phyloP scores from a whole-genome alignment of 2,113 vertebrate species.

The Labrus mixtus region DNA sequence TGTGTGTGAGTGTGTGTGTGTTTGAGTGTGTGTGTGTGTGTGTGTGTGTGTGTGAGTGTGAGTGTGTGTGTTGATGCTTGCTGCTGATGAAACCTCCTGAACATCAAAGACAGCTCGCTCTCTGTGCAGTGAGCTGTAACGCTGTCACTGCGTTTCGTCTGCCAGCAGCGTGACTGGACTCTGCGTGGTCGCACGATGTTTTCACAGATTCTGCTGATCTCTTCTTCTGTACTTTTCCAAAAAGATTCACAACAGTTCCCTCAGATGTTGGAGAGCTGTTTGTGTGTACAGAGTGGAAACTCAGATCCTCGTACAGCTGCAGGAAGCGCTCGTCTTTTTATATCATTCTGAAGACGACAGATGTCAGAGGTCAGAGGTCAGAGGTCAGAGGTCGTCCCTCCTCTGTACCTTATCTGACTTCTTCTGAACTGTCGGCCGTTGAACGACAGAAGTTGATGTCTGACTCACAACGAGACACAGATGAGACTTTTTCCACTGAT shows the following conservation, averaged over 20 bases:
- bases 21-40: slow-evolving; percentile 29
- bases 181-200: slow-evolving; percentile 32
- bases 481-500: not conserved
- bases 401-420: not conserved
- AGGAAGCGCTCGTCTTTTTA: too few species aligned
- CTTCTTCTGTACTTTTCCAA: slow-evolving; percentile 58
- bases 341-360: too few species aligned
- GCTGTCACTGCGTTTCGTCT: slow-evolving; percentile 58
- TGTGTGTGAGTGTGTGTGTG: not conserved
- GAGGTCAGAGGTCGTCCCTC: too few species aligned
- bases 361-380: too few species aligned
- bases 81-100: slow-evolving; percentile 34
- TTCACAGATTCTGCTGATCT: slow-evolving; percentile 44
- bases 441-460: too few species aligned
- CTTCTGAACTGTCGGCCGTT: not conserved
- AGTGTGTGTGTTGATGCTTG: not conserved
- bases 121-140: slow-evolving; percentile 35
- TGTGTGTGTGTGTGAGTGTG: not conserved
- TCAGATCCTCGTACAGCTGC: too few species aligned
- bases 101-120: slow-evolving; percentile 33
- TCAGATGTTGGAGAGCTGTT: too few species aligned
- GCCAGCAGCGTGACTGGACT: slow-evolving; percentile 61
- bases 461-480: not conserved
- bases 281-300: too few species aligned
- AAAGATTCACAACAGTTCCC: not conserved